A percentile compares a stretch with the other conserved stretches of the same genome.
Evolutionary conservation across 2,888 invertebrate genomes (phyloP).

Genomic region (Bimastos eiseni): DNA sequence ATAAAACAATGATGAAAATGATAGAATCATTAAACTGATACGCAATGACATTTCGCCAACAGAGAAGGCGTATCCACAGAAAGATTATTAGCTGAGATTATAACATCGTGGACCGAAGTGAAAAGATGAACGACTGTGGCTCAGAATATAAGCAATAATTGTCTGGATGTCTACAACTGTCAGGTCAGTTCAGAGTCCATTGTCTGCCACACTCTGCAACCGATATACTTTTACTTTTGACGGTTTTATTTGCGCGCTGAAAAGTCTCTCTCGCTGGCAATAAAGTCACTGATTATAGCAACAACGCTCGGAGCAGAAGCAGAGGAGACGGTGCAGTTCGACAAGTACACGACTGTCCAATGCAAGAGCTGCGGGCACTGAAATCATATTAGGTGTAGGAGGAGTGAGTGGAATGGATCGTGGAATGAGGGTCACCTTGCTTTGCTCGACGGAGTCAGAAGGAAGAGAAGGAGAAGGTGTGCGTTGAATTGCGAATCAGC

Average conservation of each 20-base stretch:
- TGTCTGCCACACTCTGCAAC: background rate
- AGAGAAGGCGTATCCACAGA: background rate
- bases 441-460: background rate
- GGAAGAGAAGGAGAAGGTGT: background rate
- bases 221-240: background rate
- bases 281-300: background rate
- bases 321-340: background rate
- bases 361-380: background rate
- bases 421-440: background rate
- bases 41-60: background rate
- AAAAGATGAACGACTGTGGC: slow-evolving; percentile 23
- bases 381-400: background rate
- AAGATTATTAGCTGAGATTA: too few relatives aligned
- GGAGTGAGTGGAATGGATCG: background rate
- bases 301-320: background rate
- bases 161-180: background rate
- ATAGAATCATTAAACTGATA: too few relatives aligned
- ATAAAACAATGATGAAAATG: background rate
- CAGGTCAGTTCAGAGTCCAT: background rate
- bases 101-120: background rate
- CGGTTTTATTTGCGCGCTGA: background rate
- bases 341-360: background rate
- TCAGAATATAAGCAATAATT: background rate
- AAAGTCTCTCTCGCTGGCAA: background rate
- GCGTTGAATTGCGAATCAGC: background rate